Conservation (phyloP, 2,797 vertebrate species). For the Gallirallus australis region DNA sequence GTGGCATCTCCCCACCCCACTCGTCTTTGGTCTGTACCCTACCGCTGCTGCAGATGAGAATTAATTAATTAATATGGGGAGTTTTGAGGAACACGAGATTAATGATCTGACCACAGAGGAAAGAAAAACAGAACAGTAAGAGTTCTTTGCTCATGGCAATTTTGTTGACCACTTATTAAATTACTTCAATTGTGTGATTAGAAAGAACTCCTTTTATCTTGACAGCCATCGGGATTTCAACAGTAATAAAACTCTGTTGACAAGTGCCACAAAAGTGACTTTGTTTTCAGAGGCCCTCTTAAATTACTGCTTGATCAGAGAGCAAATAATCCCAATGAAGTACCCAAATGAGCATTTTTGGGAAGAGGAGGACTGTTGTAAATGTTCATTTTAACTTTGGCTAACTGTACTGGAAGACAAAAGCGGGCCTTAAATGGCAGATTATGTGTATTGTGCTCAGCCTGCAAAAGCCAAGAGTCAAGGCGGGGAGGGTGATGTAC, state of each 20-base stretch:
- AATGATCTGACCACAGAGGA: not conserved
- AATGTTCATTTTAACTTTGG: not conserved
- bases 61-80: not conserved
- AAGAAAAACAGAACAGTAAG: not conserved
- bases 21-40: not conserved
- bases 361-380: not conserved
- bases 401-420: not conserved
- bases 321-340: not conserved
- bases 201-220: constrained; percentile 41
- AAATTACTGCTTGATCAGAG: constrained; percentile 49
- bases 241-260: constrained; percentile 55
- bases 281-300: constrained; percentile 56
- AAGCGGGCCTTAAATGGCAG: not conserved
- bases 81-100: not conserved
- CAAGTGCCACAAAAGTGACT: constrained; percentile 52
- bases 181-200: constrained; percentile 41
- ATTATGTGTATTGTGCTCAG: not conserved
- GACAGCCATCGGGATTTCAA: constrained; percentile 7
- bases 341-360: not conserved
- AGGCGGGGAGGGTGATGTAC: not conserved
- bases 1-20: not conserved
- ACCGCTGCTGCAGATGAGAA: not conserved
- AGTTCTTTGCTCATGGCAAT: not conserved
- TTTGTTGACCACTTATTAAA: not conserved
- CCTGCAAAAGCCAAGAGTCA: not conserved